Base-by-base conservation (phyloP, 2,888 invertebrate genomes). In the Lepidonotus clava region DNA sequence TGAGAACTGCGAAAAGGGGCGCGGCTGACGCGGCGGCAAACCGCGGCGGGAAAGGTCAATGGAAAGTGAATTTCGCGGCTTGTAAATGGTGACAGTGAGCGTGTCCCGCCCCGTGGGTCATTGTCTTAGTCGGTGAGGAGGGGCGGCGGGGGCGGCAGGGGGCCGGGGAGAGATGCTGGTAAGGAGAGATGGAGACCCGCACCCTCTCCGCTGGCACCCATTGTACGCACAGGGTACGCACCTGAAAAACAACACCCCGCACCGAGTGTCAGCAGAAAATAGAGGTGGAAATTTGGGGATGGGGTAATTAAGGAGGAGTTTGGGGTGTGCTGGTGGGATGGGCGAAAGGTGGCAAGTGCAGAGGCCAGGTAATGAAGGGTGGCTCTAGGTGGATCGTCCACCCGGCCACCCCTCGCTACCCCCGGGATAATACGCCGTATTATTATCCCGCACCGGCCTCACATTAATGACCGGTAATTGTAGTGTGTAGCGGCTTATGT, bases 21-120 rank as follows among this genome's bases (percentile, higher is more conserved):
- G n/a, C n/a, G n/a, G n/a, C n/a, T n/a, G n/a, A n/a, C n/a, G n/a
- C n/a, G n/a, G n/a, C n/a, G n/a, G n/a, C n/a, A n/a, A n/a, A n/a
- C n/a, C n/a, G n/a, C n/a, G n/a, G n/a, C n/a, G n/a, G n/a, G n/a
- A 61, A 11, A 11, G 28, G 28, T 61, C 28, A 61, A 28, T 61
- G 61, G 61, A 61, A 61, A 61, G 24, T 61, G 61, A 61, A 61
- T 61, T 61, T 61, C 61, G 61, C 61, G 61, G 61, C 61, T 61
- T 61, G 61, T 61, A 28, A 61, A 28, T 24, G 61, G 28, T 61
- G 61, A 28, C 61, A 61, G 24, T 61, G 28, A 32, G 61, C 61
- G 61, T 61, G 61, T n/a, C 61, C 4, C 2, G 24, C 61, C n/a
- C 61, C 56, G 56, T 56, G 8, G 56, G n/a, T 56, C n/a, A 18